Evolutionary conservation across 2,888 invertebrate genomes (phyloP).

Genomic region (Glomeris marginata): DNA sequence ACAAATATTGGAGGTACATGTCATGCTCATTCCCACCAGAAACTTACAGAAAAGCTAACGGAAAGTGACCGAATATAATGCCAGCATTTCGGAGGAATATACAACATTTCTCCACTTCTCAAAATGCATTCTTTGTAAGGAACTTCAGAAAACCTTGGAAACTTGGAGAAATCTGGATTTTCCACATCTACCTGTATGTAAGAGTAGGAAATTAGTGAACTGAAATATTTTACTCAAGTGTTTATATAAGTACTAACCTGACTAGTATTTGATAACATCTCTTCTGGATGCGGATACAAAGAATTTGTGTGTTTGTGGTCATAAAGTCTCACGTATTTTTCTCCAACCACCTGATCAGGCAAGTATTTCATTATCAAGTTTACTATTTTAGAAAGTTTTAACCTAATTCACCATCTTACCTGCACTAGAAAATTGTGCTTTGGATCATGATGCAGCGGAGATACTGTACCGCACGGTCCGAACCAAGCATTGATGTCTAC

Average conservation of each 20-base stretch:
- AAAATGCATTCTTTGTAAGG: slow-evolving; percentile 30
- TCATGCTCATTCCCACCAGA: slow-evolving; percentile 97
- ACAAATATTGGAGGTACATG: no score
- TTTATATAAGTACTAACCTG: slow-evolving; percentile 31
- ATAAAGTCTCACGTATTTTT: slow-evolving; percentile 75
- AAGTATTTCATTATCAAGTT: slow-evolving; percentile 9
- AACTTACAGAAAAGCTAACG: slow-evolving; percentile 89
- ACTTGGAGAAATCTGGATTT: slow-evolving; percentile 50
- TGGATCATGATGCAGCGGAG: slow-evolving; percentile 87
- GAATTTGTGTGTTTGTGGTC: slow-evolving; percentile 48
- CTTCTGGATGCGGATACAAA: slow-evolving; percentile 62
- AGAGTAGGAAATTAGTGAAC: neutral
- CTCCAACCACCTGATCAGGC: slow-evolving; percentile 48
- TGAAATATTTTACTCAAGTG: neutral
- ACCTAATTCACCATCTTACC: slow-evolving; percentile 31
- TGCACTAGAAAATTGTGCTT: slow-evolving; percentile 84
- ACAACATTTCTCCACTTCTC: slow-evolving; percentile 65
- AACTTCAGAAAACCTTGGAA: slow-evolving; percentile 46
- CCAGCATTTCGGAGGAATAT: slow-evolving; percentile 93
- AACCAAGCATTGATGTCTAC: slow-evolving; percentile 92
- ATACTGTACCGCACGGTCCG: slow-evolving; percentile 83
- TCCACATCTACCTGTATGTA: slow-evolving; percentile 53
- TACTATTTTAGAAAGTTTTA: slow-evolving; percentile 4
- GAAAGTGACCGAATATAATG: slow-evolving; percentile 82
- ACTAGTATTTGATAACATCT: slow-evolving; percentile 74